phyloP scores from a whole-genome alignment of 2,888 invertebrate genomes.

The Eledona agricola region DNA sequence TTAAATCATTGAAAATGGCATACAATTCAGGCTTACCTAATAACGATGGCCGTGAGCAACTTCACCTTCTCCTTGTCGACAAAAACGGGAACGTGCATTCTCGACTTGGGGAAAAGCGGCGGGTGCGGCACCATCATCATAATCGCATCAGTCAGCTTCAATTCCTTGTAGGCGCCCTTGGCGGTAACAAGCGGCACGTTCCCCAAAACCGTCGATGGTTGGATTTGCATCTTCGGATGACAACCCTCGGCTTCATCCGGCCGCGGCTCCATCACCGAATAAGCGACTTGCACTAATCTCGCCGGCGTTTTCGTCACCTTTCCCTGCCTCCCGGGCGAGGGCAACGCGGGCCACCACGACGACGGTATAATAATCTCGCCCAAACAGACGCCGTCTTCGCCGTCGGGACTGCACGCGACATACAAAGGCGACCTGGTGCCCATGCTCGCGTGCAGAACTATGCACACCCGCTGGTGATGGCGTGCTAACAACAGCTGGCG shows the following conservation, averaged over 20 bases:
- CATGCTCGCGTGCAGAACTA: constrained; percentile 78
- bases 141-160: constrained; percentile 83
- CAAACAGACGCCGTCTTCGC: constrained; percentile 91
- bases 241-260: constrained; percentile 73
- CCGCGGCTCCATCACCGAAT: constrained; percentile 87
- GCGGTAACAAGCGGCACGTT: constrained; percentile 78
- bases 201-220: constrained; percentile 67
- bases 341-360: constrained; percentile 88
- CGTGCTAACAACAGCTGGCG: constrained; percentile 69
- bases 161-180: constrained; percentile 82
- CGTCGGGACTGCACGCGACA: constrained; percentile 92
- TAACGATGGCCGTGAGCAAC: constrained; percentile 78
- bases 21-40: too few relatives aligned
- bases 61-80: constrained; percentile 76
- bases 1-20: too few relatives aligned
- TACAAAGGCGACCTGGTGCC: constrained; percentile 73
- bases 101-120: constrained; percentile 87
- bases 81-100: constrained; percentile 90
- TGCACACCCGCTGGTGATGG: constrained; percentile 76
- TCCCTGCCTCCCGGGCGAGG: constrained; percentile 66
- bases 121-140: constrained; percentile 88
- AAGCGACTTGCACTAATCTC: constrained; percentile 80
- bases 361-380: constrained; percentile 85
- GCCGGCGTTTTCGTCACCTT: constrained; percentile 68
- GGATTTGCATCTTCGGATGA: constrained; percentile 77